These are phyloP conservation scores for Mythimna pallens DNA, from an alignment of 2,888 invertebrate species.

Conservation along the genomic window DNA sequence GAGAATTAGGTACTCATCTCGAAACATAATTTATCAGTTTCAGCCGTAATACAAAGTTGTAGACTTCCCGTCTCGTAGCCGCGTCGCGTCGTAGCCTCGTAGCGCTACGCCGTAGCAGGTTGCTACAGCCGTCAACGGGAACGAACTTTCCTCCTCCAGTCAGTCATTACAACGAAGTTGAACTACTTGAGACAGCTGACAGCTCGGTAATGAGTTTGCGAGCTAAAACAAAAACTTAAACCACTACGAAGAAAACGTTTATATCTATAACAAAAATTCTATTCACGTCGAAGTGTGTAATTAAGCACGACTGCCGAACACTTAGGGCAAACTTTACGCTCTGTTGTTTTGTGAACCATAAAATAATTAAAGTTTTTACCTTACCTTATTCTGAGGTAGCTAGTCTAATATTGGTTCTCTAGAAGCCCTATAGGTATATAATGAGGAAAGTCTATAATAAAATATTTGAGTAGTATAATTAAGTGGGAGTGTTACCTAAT, in stretches of 20 bases:
- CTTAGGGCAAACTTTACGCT: constrained; percentile 15
- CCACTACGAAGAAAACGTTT: constrained; percentile 38
- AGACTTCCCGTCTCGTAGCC: constrained; percentile 41
- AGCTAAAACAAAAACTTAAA: constrained; percentile 75
- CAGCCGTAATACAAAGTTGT: constrained; percentile 17
- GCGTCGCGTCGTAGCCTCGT: constrained; percentile 47
- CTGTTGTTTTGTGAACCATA: constrained; percentile 10
- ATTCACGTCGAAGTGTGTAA: constrained; percentile 23
- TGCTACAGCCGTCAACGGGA: constrained; percentile 50
- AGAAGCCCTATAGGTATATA: constrained; percentile 38
- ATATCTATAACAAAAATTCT: constrained; percentile 31
- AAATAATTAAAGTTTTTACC: constrained; percentile 22
- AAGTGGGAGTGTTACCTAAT: constrained; percentile 53
- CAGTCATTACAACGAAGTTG: constrained; percentile 79
- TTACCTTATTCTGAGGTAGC: constrained; percentile 1
- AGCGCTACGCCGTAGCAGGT: constrained; percentile 58
- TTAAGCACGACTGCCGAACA: constrained; percentile 17
- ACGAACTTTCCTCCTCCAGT: constrained; percentile 73
- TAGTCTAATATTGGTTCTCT: constrained; percentile 26
- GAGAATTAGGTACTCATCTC: too few relatives aligned
- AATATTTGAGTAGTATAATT: constrained; percentile 61
- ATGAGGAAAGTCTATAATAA: constrained; percentile 49
- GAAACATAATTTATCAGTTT: constrained; percentile 24
- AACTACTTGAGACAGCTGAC: constrained; percentile 78
- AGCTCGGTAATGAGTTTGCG: constrained; percentile 82